phyloP scores from a whole-genome alignment of 92 coral and sea anemone genomes.

The Epizoanthus ramosus region DNA sequence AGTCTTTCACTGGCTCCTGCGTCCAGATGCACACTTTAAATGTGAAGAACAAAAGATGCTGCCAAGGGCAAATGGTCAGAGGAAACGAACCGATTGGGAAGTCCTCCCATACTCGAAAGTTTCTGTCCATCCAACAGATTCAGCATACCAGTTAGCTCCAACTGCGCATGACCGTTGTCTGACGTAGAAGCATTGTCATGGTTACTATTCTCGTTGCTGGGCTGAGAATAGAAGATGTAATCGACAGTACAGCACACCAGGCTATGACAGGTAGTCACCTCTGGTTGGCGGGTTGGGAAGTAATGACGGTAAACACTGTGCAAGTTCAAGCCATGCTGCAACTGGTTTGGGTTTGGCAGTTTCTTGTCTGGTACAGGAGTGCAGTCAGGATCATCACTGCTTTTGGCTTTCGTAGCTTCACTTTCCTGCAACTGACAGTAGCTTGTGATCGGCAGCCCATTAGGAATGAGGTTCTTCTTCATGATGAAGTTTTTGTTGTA shows the following conservation, averaged over 20 bases:
- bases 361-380: not conserved
- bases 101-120: conserved; percentile 49
- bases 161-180: conserved; percentile 47
- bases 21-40: conserved; percentile 11
- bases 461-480: conserved; percentile 73
- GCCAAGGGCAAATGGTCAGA: conserved; percentile 92
- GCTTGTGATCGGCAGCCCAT: conserved; percentile 66
- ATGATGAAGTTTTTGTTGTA: conserved; percentile 40
- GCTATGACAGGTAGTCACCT: conserved; percentile 89
- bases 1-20: too few species aligned
- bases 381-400: not conserved
- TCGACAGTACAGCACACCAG: conserved; percentile 86
- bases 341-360: conserved; percentile 26
- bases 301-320: conserved; percentile 82
- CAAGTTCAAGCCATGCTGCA: conserved; percentile 63
- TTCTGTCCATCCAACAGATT: conserved; percentile 62
- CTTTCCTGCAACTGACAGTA: conserved; percentile 51
- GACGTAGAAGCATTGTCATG: conserved; percentile 29
- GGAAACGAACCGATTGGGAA: conserved; percentile 80
- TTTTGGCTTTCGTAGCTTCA: not conserved
- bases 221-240: conserved; percentile 69
- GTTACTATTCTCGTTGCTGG: conserved; percentile 38
- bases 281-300: conserved; percentile 53
- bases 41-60: conserved; percentile 77
- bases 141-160: conserved; percentile 74